Percentiles rank a stretch among this genome's conserved stretches.
These are phyloP conservation scores for Ochotona princeps DNA, from an alignment of 2,113 vertebrate genomes.

Conservation along the genomic window DNA sequence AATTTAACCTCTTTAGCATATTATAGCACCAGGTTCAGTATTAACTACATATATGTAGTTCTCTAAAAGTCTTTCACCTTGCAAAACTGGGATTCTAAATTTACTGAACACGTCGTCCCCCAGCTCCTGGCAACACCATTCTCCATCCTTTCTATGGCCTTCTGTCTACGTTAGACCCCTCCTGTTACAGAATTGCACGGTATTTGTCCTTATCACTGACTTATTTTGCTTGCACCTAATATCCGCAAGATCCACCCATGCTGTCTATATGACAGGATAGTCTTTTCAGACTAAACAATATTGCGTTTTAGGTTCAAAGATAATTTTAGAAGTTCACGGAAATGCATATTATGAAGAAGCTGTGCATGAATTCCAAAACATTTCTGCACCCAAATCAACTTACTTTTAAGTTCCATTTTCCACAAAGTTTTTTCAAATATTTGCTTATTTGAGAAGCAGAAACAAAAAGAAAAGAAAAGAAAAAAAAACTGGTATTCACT, in stretches of 20 bases:
- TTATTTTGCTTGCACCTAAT: neutral
- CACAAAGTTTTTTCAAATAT: too few species aligned
- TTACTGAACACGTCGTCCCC: neutral
- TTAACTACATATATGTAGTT: neutral
- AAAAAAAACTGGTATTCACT: too few species aligned
- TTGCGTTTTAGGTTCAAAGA: neutral
- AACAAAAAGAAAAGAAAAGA: too few species aligned
- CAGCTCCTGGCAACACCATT: neutral
- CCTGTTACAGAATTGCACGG: neutral
- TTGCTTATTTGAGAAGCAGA: too few species aligned
- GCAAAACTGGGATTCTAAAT: neutral
- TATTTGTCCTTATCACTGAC: neutral
- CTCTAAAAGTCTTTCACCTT: neutral
- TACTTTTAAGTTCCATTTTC: too few species aligned
- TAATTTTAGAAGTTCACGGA: too few species aligned
- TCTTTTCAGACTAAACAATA: neutral
- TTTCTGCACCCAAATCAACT: too few species aligned
- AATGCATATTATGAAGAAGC: too few species aligned
- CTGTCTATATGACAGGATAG: neutral
- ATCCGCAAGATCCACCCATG: neutral
- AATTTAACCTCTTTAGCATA: neutral
- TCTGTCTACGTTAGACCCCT: neutral
- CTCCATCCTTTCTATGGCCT: neutral
- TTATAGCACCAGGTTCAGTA: neutral
- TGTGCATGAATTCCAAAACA: too few species aligned